Evolutionary conservation across 2,888 invertebrate genomes (phyloP), one percentile per base, ranked within the genome.

Genomic region (Temnothorax ravouxi): DNA sequence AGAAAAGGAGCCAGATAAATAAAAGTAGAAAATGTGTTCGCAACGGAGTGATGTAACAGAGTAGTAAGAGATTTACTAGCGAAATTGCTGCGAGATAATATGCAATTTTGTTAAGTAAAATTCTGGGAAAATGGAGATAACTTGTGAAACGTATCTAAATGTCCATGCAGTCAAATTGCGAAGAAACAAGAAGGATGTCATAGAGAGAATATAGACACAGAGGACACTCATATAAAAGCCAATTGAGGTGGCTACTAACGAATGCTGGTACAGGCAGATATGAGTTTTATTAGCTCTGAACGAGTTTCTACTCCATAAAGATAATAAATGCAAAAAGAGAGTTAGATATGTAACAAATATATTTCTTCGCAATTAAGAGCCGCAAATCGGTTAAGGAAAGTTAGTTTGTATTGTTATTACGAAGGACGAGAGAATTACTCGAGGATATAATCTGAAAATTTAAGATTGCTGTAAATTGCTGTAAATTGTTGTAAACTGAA

Each of bases 1-100:
- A 54, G 59, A 80, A 80, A 72, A 29, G 25, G 15, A 47, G 47
- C 0, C 47, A 18, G 34, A 25, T 34, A 34, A 29, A 59, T 21
- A 3, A 59, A n/a, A 47, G 34, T 34, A 18, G 34, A 21, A 74
- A 59, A 47, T 47, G 18, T 56, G 2, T 47, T 72, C 15, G 38
- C 34, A 47, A 52, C 9, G 2, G 13, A 21, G 29, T 41, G 25
- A 84, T 61, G 66, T 69, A 82, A 76, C 71, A 41, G 25, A 86
- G 87, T 74, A 80, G 89, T 88, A 89, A 90, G 86, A 86, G 86
- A 87, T 86, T 90, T 89, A 82, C 81, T 69, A 74, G 64, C 66
- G 83, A 90, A 89, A 91, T 87, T 87, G 86, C 86, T 81, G 81
- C 84, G 86, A 86, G 84, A 88, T 91, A 88, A 90, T 87, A 88